Evolutionary conservation across 2,113 vertebrate genomes (phyloP), one percentile per base, ranked within the genome.

Genomic region (Myotis brandtii): DNA sequence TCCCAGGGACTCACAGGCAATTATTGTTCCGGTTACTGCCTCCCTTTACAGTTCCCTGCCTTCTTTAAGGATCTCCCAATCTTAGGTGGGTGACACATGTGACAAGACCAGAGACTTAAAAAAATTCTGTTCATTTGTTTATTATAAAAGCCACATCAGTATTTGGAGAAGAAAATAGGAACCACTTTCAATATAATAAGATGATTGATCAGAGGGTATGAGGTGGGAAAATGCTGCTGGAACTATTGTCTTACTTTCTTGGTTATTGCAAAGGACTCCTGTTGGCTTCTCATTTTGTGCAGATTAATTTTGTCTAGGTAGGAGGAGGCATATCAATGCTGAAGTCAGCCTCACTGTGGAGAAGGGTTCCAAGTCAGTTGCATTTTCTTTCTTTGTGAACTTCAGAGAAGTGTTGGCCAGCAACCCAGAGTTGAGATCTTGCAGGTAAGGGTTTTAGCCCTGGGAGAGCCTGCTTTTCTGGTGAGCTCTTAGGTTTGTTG

Each of bases 371-470:
- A 0, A 6, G 9, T 43, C 66, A 77, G 52, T 64, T 54, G 40
- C 34, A 16, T 88, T 96, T 92, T 95, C n/a, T 88, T 91, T 75
- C 30, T 82, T 56, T 79, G 52, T 30, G 66, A 84, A 84, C 81
- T 59, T 92, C 76, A 81, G 40, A 62, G 59, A 70, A 75, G 21
- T 40, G 16, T 64, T 88, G 81, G 54, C 9, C 9, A 75, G 80
- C 54, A 66, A 52, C 27, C 17, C 17, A 23, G 27, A 72, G 62
- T 64, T 62, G 62, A 97, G 76, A 50, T 94, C 48, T 67, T 50
- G 13, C 59, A 89, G 80, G 52, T 79, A 62, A 95, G 17, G 4
- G 9, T 40, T 87, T 76, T 56, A 62, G 32, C 12, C 21, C 32
- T 37, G n/a, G 5, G 14, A 40, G 32, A 85, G 17, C 64, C 43